A percentile compares a stretch with the other conserved stretches of the same genome.
phyloP scores from a whole-genome alignment of 2,888 invertebrate species.

The Piscicola geometra region DNA sequence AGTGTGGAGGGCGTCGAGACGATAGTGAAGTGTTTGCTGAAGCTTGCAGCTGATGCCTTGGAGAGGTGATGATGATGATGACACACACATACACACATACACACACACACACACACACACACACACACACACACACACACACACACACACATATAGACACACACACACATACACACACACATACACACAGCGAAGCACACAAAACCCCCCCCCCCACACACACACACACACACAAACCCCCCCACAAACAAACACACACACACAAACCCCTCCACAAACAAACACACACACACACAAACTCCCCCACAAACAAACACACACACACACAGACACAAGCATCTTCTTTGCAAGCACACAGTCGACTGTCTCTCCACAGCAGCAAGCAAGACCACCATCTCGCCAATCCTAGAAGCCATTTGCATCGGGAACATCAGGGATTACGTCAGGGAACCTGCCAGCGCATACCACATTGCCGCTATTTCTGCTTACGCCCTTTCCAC shows the following conservation, averaged over 20 bases:
- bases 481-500: too few species aligned
- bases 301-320: too few species aligned
- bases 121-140: slow-evolving; percentile 11
- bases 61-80: background rate
- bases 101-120: background rate
- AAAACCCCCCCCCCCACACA: background rate
- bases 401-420: too few species aligned
- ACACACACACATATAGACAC: background rate
- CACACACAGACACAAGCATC: too few species aligned
- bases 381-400: too few species aligned
- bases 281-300: background rate
- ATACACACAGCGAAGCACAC: background rate
- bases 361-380: too few species aligned
- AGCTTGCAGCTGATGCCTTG: background rate
- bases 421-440: too few species aligned
- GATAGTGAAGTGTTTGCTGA: background rate
- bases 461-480: too few species aligned
- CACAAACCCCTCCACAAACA: background rate
- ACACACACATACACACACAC: background rate
- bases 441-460: too few species aligned
- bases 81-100: background rate
- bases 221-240: too few species aligned
- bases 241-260: background rate
- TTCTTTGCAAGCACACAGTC: too few species aligned
- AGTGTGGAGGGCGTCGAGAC: too few species aligned